Evolutionary conservation across 2,888 invertebrate species (phyloP), one percentile per base, ranked within the genome.

Genomic region (Meganola albula): DNA sequence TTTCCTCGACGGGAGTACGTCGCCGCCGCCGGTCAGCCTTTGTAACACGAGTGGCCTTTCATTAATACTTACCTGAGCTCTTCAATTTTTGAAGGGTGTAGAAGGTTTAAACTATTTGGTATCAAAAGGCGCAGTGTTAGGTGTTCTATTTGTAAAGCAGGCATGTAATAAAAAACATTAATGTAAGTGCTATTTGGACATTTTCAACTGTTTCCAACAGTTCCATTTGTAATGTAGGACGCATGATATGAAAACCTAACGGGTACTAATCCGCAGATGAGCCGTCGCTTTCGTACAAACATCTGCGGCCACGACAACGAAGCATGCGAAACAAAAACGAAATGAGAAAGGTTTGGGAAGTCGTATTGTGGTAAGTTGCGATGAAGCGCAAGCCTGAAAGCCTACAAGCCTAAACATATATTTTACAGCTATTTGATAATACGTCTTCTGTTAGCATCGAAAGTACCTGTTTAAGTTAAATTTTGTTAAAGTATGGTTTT

Each of bases 241-340:
- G 70, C 63, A 73, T 71, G 67, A 72, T 65, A 66, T 62, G 72
- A 73, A 77, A 79, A 72, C 73, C 74, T 73, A 74, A 73, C 73
- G 70, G 74, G 66, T 70, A 76, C 75, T 83, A 83, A 84, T 80
- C 84, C 76, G 68, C 58, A 71, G 79, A 82, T 82, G 79, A 82
- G 78, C 74, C 75, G 69, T 55, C 57, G 72, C 60, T 68, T 70
- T 69, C 69, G 68, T 53, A 59, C 58, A 50, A 74, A 71, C 83
- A 83, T 77, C 80, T 83, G 83, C 63, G 78, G 53, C 71, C 73
- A 63, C 64, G 65, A 61, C 70, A 63, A 63, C 68, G 59, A 45
- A 39, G 51, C 46, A 52, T 53, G 51, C 63, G 64, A 77, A 76
- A 83, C 83, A 83, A 83, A 83, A 82, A 82, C 83, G 69, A 70